Evolutionary conservation across 2,113 vertebrate species (phyloP), one percentile per base, ranked within the genome.

Genomic region (Tragulus kanchil): DNA sequence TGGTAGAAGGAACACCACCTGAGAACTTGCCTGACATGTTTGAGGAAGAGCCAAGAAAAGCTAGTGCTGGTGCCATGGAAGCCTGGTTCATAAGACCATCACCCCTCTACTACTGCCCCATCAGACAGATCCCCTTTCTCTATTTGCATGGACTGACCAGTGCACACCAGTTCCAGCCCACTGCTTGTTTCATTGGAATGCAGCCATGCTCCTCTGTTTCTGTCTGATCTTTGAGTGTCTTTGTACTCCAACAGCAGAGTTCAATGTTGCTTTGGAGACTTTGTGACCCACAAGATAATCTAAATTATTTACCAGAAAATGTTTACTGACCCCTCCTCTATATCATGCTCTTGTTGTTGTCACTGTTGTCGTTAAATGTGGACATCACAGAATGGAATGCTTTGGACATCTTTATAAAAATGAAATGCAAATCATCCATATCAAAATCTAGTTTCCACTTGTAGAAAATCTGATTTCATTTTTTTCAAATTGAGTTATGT

Each of bases 391-490:
- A 62, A 86, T 52, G 28, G 84, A 67, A 56, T n/a, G 36, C 14
- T 58, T 86, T 50, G 56, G 16, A 45, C 7, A 50, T 59, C 19
- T 25, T 90, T n/a, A 45, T n/a, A 50, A 65, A 48, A 89, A 61
- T 75, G 36, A 81, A 78, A 83, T 89, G 85, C 3, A 5, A 21
- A 12, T 86, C 93, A 92, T 59, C 52, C 11, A 6, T 52, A 6
- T 58, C 36, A 91, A 94, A 95, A 84, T 86, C 54, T 62, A 23
- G 17, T 77, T 92, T 81, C n/a, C 92, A 5, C 85, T 36, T 83
- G n/a, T 42, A 89, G 78, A 79, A 97, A 95, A 82, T 61, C 31
- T 73, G 45, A 78, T 94, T 84, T 93, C 15, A 62, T 31, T 96
- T 94, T 88, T 90, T 69, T 42, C 77, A 93, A 90, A 58, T 25